A percentile compares a stretch with the other conserved stretches of the same genome.
Evolutionary conservation across 1,140 invertebrate genomes (phyloP).

Genomic region (Rhopalosiphum maidis): DNA sequence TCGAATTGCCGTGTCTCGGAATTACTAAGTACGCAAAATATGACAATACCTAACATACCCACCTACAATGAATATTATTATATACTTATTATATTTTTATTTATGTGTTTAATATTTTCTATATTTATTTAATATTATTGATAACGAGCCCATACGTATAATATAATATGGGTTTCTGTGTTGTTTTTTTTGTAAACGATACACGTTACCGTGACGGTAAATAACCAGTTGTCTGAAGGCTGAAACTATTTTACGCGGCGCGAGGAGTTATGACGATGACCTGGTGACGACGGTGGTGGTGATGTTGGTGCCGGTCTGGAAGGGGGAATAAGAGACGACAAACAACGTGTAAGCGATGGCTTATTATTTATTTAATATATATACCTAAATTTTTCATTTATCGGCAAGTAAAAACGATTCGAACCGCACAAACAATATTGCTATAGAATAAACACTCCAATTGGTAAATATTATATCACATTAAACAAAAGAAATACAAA

Average conservation of each 20-base stretch:
- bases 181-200: background rate
- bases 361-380: constrained; percentile 28
- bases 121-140: background rate
- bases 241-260: constrained; percentile 17
- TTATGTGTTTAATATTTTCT: background rate
- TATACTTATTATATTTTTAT: background rate
- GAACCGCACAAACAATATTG: background rate
- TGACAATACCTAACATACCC: background rate
- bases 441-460: background rate
- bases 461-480: background rate
- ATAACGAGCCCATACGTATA: background rate
- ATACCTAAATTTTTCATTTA: background rate
- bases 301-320: background rate
- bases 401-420: background rate
- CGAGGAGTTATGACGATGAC: background rate
- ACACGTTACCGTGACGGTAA: background rate
- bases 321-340: background rate
- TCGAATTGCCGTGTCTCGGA: background rate
- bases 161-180: background rate
- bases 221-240: constrained; percentile 40
- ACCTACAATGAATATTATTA: background rate
- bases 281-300: background rate
- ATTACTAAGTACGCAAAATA: background rate
- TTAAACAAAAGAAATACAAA: background rate
- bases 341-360: background rate